Percentiles rank a stretch among this genome's conserved stretches.
phyloP scores from a whole-genome alignment of 2,888 invertebrate species.

The Luffia ferchaultella region DNA sequence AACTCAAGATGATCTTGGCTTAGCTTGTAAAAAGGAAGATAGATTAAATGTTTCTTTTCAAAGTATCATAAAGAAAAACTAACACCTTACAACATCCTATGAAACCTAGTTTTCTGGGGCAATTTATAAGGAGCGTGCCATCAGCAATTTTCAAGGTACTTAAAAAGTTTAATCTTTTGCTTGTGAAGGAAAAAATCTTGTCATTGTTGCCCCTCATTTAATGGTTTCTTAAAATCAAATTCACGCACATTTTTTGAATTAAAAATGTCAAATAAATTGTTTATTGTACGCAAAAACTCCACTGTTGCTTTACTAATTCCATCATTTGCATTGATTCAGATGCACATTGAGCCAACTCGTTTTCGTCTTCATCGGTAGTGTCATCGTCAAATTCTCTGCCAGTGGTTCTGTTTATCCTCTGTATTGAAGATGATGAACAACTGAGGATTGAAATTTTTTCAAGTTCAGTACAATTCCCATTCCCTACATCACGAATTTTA shows the following conservation, averaged over 20 bases:
- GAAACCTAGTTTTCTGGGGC: no score
- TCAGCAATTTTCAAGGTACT: neutral
- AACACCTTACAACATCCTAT: no score
- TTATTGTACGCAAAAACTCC: conserved; percentile 3
- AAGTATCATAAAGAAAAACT: no score
- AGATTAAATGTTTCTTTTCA: neutral
- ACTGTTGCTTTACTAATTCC: conserved; percentile 5
- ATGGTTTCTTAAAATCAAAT: conserved; percentile 3
- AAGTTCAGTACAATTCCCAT: no score
- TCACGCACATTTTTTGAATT: neutral
- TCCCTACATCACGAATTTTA: no score
- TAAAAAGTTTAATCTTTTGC: no score
- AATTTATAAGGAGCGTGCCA: neutral
- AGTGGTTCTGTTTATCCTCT: no score
- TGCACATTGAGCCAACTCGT: no score
- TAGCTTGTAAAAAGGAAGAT: conserved; percentile 8
- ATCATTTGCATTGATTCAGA: no score
- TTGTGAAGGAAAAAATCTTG: no score
- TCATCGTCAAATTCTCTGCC: neutral
- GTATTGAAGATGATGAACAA: no score
- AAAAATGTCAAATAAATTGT: conserved; percentile 7
- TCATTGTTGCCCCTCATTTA: neutral
- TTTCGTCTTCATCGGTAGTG: neutral
- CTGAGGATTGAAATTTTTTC: no score
- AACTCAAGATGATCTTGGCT: conserved; percentile 15